phyloP scores from a whole-genome alignment of 2,888 invertebrate genomes.

The Rhynchonema sp. region DNA sequence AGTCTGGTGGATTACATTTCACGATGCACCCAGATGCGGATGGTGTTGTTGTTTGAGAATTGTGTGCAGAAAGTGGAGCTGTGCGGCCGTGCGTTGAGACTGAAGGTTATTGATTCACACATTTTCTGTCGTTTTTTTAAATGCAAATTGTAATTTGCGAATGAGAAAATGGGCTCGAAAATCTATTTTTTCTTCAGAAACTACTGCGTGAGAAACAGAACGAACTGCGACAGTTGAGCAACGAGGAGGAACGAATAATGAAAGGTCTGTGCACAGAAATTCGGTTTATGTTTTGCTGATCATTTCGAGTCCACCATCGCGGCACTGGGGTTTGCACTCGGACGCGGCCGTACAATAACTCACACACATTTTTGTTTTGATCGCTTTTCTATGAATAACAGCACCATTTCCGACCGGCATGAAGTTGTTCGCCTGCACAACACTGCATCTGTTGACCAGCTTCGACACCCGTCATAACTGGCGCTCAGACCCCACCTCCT shows the following conservation, averaged over 20 bases:
- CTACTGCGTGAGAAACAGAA: not conserved
- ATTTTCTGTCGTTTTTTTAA: not conserved
- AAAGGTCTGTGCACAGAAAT: not conserved
- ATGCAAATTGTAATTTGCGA: not conserved
- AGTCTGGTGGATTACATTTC: slow-evolving; percentile 75
- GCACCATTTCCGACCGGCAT: too few relatives aligned
- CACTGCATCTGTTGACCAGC: too few relatives aligned
- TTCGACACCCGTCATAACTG: too few relatives aligned
- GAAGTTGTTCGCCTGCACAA: too few relatives aligned
- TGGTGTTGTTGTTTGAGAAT: slow-evolving; percentile 89
- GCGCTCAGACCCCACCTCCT: too few relatives aligned
- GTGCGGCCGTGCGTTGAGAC: slow-evolving; percentile 59
- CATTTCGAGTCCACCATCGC: too few relatives aligned
- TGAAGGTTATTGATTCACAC: slow-evolving; percentile 28
- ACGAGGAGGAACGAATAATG: not conserved
- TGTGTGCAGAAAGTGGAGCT: slow-evolving; percentile 82
- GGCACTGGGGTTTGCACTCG: too few relatives aligned
- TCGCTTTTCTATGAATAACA: too few relatives aligned
- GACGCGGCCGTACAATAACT: too few relatives aligned
- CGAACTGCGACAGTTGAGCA: not conserved
- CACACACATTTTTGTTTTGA: too few relatives aligned
- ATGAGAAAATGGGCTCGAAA: not conserved
- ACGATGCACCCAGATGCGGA: slow-evolving; percentile 70
- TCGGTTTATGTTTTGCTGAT: not conserved
- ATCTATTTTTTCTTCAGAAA: not conserved